Evolutionary conservation across 2,113 vertebrate genomes (phyloP), one percentile per base, ranked within the genome.

Genomic region (Pseudorhombus dupliciocellatus): DNA sequence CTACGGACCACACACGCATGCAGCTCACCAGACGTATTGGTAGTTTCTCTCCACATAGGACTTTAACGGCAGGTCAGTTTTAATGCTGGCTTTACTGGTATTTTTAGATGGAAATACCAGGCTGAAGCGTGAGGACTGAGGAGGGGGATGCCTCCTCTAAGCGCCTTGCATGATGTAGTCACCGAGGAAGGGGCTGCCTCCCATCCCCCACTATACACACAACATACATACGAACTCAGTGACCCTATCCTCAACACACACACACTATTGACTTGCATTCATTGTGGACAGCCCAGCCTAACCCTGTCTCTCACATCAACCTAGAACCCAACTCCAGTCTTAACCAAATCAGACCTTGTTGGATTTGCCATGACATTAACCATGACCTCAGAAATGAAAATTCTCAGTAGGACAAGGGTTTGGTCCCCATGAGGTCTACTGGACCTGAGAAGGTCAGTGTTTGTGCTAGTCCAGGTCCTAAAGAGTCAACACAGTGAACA

Each of bases 141-240:
- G 31, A 28, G 53, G 66, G 57, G 24, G 28, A 20, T 73, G 71
- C 42, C 67, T 78, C 4, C 64, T 78, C 6, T 66, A 66, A 75
- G 61, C 24, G 0, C 44, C 28, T 69, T 60, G 59, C 58, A 34
- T 76, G 70, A 50, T 55, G 26, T 37, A 28, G 66, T 34, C 31
- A 67, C 34, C 46, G 44, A 64, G 37, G 59, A 53, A 50, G 51
- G 46, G 21, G 11, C 26, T 60, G 20, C 87, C 6, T 5, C 42
- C 88, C 90, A 28, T 84, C 87, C 88, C 84, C 86, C 87, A 7
- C 76, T 69, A 71, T 73, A 70, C 81, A 83, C 71, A 68, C 74
- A 84, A 72, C 79, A 71, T 80, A 78, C 73, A 83, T 48, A 84
- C 64, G 72, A 84, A 80, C 85, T 34, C 48, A 75, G 9, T 59